Percentiles rank a stretch among this genome's conserved stretches.
These are phyloP conservation scores for Procavia capensis DNA, from an alignment of 2,113 vertebrate species.

Conservation along the genomic window DNA sequence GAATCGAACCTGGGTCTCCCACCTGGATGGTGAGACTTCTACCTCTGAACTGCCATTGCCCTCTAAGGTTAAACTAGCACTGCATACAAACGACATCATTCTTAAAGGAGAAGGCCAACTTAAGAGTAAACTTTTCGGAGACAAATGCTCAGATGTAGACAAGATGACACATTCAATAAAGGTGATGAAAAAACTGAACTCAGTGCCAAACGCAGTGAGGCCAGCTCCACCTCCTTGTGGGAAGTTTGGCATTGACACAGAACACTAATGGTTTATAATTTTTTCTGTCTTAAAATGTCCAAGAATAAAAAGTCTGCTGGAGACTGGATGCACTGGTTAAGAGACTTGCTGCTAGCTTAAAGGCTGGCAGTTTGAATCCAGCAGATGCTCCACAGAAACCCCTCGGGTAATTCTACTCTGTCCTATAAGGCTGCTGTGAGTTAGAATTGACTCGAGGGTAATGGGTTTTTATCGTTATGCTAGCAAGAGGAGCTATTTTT, in stretches of 20 bases:
- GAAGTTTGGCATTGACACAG: neutral
- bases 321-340: too few relatives aligned
- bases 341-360: too few relatives aligned
- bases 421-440: too few relatives aligned
- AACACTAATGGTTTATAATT: neutral
- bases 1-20: neutral
- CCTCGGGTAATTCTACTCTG: too few relatives aligned
- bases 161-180: neutral
- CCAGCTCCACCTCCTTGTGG: neutral
- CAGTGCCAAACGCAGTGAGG: neutral
- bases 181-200: neutral
- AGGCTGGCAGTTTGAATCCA: too few relatives aligned
- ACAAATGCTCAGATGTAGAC: neutral
- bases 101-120: neutral
- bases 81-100: neutral
- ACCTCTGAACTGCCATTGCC: neutral
- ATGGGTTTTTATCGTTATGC: too few relatives aligned
- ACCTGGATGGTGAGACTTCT: neutral
- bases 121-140: neutral
- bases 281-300: neutral
- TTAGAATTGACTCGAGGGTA: too few relatives aligned
- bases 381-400: too few relatives aligned
- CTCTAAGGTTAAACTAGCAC: neutral
- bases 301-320: neutral
- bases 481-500: neutral